Conservation (phyloP, 1,140 invertebrate genomes). For the Leguminivora glycinivorella region DNA sequence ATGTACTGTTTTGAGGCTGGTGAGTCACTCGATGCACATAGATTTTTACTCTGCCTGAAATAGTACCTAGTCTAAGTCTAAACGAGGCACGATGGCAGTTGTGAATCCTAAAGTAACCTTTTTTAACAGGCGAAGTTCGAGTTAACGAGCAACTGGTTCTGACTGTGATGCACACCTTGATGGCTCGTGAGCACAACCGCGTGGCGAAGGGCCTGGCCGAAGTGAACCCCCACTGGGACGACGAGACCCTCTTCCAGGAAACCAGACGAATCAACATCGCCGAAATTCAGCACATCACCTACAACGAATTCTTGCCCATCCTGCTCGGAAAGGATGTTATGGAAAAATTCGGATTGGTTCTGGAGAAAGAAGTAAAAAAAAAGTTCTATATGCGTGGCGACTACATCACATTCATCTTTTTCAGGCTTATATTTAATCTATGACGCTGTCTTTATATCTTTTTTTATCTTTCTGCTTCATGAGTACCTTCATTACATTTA, state of each 20-base stretch:
- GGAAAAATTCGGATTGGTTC: constrained; percentile 92
- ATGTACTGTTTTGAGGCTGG: constrained; percentile 96
- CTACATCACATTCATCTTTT: neutral
- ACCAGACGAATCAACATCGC: constrained; percentile 93
- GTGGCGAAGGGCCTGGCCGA: constrained; percentile 86
- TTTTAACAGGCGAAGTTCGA: constrained; percentile 89
- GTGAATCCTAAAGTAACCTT: neutral
- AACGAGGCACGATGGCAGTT: neutral
- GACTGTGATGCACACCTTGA: constrained; percentile 93
- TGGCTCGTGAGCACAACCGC: constrained; percentile 93
- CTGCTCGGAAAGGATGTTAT: constrained; percentile 95
- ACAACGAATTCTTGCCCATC: constrained; percentile 96
- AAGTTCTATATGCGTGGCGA: neutral
- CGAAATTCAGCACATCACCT: constrained; percentile 95
- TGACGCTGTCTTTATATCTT: too few relatives aligned
- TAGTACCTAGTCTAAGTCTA: too few relatives aligned
- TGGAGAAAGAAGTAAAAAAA: constrained; percentile 86
- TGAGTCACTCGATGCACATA: constrained; percentile 55
- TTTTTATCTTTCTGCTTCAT: too few relatives aligned
- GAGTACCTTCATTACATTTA: too few relatives aligned
- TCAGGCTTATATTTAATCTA: neutral
- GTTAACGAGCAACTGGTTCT: constrained; percentile 96
- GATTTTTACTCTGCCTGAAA: too few relatives aligned
- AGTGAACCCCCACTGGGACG: constrained; percentile 96
- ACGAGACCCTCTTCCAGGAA: constrained; percentile 96